A percentile compares a stretch with the other conserved stretches of the same genome.
phyloP scores from a whole-genome alignment of 2,888 invertebrate species.

The Philhelius pedissequus region DNA sequence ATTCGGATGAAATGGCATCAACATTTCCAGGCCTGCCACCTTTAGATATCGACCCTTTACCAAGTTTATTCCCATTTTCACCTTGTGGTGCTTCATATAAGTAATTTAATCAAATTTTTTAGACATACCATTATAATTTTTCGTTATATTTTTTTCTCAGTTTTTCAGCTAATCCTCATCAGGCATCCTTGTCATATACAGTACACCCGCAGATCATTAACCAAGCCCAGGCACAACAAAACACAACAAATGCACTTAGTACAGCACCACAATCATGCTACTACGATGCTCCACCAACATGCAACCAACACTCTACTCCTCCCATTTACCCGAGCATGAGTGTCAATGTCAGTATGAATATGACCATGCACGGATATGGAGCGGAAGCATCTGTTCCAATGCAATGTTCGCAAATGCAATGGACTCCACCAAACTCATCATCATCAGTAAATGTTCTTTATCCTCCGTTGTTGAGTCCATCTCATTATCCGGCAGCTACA shows the following conservation, averaged over 20 bases:
- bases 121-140: background rate
- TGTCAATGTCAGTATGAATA: slow-evolving; percentile 96
- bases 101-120: slow-evolving; percentile 79
- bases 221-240: slow-evolving; percentile 73
- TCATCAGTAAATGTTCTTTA: slow-evolving; percentile 84
- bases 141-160: slow-evolving; percentile 32
- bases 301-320: slow-evolving; percentile 71
- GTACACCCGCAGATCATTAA: slow-evolving; percentile 81
- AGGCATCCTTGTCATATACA: slow-evolving; percentile 80
- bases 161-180: slow-evolving; percentile 78
- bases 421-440: slow-evolving; percentile 84
- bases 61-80: slow-evolving; percentile 91
- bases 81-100: slow-evolving; percentile 89
- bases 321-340: slow-evolving; percentile 94
- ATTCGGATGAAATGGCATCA: slow-evolving; percentile 87
- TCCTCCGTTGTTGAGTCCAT: slow-evolving; percentile 84
- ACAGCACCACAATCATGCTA: slow-evolving; percentile 73
- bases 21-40: slow-evolving; percentile 89
- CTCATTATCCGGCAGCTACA: slow-evolving; percentile 83
- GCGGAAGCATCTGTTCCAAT: slow-evolving; percentile 77
- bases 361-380: slow-evolving; percentile 93
- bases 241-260: slow-evolving; percentile 70
- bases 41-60: slow-evolving; percentile 91
- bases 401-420: slow-evolving; percentile 87
- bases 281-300: slow-evolving; percentile 75